Base-by-base conservation (phyloP, 2,113 vertebrate genomes). In the Arenaria interpres region DNA sequence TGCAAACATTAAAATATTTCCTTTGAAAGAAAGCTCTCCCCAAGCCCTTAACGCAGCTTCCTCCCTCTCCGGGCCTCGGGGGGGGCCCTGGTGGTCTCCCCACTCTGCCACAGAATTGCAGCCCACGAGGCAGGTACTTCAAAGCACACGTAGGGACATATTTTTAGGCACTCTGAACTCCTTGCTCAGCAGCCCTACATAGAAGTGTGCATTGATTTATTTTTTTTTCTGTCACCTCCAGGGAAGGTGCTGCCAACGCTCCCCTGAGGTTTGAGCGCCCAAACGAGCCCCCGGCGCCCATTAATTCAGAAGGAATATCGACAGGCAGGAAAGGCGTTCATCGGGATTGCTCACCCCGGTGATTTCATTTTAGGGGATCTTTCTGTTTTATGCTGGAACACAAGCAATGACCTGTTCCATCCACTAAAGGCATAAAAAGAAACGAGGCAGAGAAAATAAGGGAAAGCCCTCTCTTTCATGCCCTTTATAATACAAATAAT, bases 61-160 rank as follows among this genome's bases (percentile, higher is more conserved):
- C 72, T 79, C 35, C 24, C 22, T 32, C 81, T 9, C 27, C 0
- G 3, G 72, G 41, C 13, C 39, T 7, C 0, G 1, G 5, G 28
- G 18, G 33, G 13, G 20, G 9, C 46, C 46, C 1, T 1, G 35
- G 39, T 12, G 56, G 8, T 39, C 33, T n/a, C 68, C 71, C 37
- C 37, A 9, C 48, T 35, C 23, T 11, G 23, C 89, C 5, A 2
- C 14, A 17, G 50, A 32, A 33, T 5, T 23, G 4, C 41, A 30
- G 33, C 54, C 3, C 51, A 5, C 23, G 1, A n/a, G 63, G 50
- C n/a, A 32, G 60, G 10, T 5, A 3, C 60, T 18, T 13, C 75
- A 54, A 43, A 30, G n/a, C 33, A 14, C 4, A 2, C 0, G 0
- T 2, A 48, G 32, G 21, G 48, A 24, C 37, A 35, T 30, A 1